Conservation (phyloP, 2,888 invertebrate genomes). For the Pristionchus japonicus region DNA sequence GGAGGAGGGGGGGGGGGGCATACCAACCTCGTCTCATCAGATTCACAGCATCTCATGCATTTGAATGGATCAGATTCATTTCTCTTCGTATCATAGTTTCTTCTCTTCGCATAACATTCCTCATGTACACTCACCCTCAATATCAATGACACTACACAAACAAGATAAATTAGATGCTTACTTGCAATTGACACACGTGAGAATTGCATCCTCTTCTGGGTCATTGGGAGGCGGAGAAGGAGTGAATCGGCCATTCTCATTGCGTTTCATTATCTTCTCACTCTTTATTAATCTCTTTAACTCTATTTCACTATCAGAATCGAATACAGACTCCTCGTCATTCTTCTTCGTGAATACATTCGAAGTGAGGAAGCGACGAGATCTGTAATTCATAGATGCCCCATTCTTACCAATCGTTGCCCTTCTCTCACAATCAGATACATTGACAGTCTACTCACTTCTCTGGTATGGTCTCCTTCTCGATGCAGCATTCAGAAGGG, state of each 20-base stretch:
- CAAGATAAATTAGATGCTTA: not conserved
- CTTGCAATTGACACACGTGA: not conserved
- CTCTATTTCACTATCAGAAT: not conserved
- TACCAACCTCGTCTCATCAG: slow-evolving; percentile 46
- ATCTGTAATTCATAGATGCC: not conserved
- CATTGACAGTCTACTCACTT: not conserved
- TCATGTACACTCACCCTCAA: slow-evolving; percentile 14
- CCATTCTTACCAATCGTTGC: not conserved
- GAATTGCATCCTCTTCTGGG: not conserved
- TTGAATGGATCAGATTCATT: slow-evolving; percentile 33
- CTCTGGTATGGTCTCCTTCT: not conserved
- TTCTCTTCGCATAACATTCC: not conserved
- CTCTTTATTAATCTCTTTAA: not conserved
- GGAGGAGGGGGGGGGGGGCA: too few relatives aligned
- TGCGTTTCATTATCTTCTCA: not conserved
- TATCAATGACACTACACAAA: not conserved
- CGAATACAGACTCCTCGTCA: not conserved
- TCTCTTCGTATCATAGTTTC: not conserved
- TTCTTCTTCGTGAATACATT: not conserved
- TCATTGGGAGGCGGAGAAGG: not conserved
- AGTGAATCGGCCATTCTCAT: not conserved
- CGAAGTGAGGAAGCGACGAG: not conserved
- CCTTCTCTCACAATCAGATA: not conserved
- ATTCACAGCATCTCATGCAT: slow-evolving; percentile 61
- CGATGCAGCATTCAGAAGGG: slow-evolving; percentile 4